Percentiles rank a stretch among this genome's conserved stretches.
Evolutionary conservation across 2,888 invertebrate species (phyloP).

Genomic region (Epirrhoe alternata): DNA sequence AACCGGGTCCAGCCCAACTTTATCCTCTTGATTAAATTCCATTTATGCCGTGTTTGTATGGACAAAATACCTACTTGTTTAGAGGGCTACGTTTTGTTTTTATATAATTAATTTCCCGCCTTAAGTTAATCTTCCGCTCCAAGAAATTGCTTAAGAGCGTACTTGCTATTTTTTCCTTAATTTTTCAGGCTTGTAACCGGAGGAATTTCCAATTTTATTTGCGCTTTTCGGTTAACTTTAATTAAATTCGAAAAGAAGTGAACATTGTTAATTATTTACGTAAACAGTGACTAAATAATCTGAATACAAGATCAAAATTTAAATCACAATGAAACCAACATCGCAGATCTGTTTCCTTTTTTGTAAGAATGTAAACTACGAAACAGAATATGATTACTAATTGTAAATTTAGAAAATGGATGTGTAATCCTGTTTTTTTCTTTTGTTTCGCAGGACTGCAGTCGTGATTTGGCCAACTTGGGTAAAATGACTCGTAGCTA

Average conservation of each 20-base stretch:
- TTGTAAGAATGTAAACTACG: too few species aligned
- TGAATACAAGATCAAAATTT: too few species aligned
- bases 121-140: slow-evolving; percentile 42
- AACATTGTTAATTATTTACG: slow-evolving; percentile 4
- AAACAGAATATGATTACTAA: too few species aligned
- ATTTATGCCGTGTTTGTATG: slow-evolving; percentile 46
- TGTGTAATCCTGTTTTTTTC: too few species aligned
- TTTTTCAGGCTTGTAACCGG: slow-evolving; percentile 33
- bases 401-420: too few species aligned
- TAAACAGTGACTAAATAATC: neutral
- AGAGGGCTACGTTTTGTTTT: slow-evolving; percentile 43
- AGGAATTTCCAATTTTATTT: slow-evolving; percentile 17
- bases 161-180: slow-evolving; percentile 31
- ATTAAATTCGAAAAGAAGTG: slow-evolving; percentile 23
- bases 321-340: too few species aligned
- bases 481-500: too few species aligned
- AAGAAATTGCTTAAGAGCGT: slow-evolving; percentile 36
- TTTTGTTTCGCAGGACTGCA: too few species aligned
- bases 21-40: slow-evolving; percentile 54
- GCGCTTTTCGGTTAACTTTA: slow-evolving; percentile 25
- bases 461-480: too few species aligned
- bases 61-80: slow-evolving; percentile 43
- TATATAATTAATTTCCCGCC: slow-evolving; percentile 45
- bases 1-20: slow-evolving; percentile 39
- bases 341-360: too few species aligned